phyloP scores from a whole-genome alignment of 2,113 vertebrate species.

The Paedocypris sp. region DNA sequence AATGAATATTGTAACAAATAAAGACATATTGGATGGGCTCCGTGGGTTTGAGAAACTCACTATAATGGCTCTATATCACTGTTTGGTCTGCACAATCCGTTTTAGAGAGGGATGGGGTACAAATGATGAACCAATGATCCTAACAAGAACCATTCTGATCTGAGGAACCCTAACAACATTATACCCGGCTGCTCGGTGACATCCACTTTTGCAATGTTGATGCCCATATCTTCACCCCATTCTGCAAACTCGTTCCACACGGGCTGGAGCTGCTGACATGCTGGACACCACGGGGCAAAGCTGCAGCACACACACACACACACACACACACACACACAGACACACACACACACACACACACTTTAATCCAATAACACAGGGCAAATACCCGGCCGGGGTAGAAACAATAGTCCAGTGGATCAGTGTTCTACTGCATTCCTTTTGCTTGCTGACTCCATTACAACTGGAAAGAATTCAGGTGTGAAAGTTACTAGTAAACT shows the following conservation, averaged over 20 bases:
- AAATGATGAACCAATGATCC: too few species aligned
- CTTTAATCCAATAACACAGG: conserved; percentile 3
- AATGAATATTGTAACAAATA: too few species aligned
- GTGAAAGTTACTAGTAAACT: too few species aligned
- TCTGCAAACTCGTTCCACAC: conserved; percentile 89
- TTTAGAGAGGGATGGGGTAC: too few species aligned
- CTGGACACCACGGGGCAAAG: conserved; percentile 94
- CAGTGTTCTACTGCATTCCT: background rate
- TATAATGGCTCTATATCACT: too few species aligned
- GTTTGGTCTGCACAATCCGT: too few species aligned
- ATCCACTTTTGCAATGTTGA: conserved; percentile 90
- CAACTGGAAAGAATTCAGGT: background rate
- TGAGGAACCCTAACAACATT: background rate
- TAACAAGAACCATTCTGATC: too few species aligned
- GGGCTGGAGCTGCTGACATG: conserved; percentile 84
- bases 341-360: background rate
- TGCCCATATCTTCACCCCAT: conserved; percentile 87
- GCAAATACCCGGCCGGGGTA: background rate
- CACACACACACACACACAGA: background rate
- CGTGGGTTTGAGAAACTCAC: too few species aligned
- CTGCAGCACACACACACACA: conserved; percentile 46
- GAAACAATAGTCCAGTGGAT: background rate
- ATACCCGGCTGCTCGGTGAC: conserved; percentile 90
- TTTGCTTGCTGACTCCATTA: background rate
- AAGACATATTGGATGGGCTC: too few species aligned